Conservation (phyloP, 2,888 invertebrate genomes). For the Camptogramma bilineatum region DNA sequence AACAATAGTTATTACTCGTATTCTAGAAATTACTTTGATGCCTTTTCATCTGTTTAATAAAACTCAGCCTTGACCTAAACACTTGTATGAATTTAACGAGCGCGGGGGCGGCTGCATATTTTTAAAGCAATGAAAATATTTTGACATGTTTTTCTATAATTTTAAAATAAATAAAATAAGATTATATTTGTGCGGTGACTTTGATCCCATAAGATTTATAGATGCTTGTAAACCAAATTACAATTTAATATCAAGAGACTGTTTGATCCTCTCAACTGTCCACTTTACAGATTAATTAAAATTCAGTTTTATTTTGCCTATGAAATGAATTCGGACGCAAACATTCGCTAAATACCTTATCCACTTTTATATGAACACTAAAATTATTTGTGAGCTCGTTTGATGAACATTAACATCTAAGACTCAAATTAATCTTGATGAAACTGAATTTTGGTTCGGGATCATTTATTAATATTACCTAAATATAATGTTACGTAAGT, state of each 20-base stretch:
- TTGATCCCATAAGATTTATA: constrained; percentile 46
- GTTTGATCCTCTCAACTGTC: constrained; percentile 46
- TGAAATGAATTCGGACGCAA: constrained; percentile 30
- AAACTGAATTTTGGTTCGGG: background rate
- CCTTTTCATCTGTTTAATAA: constrained; percentile 51
- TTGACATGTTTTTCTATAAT: constrained; percentile 49
- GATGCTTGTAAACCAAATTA: constrained; percentile 45
- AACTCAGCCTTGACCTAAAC: constrained; percentile 51
- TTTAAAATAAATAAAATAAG: constrained; percentile 43
- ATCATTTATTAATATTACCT: background rate
- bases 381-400: constrained; percentile 31
- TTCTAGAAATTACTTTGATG: constrained; percentile 23
- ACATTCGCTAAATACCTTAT: constrained; percentile 28
- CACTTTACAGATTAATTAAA: constrained; percentile 45
- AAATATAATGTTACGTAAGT: background rate
- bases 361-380: constrained; percentile 24
- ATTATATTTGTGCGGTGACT: constrained; percentile 44
- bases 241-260: constrained; percentile 43
- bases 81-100: constrained; percentile 49
- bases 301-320: constrained; percentile 41
- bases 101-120: constrained; percentile 53
- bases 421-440: constrained; percentile 10
- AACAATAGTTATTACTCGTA: constrained; percentile 32
- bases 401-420: constrained; percentile 15
- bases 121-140: constrained; percentile 49